These are phyloP conservation scores for Panagrolaimus sp. DNA, from an alignment of 1,140 invertebrate genomes.

Conservation along the genomic window DNA sequence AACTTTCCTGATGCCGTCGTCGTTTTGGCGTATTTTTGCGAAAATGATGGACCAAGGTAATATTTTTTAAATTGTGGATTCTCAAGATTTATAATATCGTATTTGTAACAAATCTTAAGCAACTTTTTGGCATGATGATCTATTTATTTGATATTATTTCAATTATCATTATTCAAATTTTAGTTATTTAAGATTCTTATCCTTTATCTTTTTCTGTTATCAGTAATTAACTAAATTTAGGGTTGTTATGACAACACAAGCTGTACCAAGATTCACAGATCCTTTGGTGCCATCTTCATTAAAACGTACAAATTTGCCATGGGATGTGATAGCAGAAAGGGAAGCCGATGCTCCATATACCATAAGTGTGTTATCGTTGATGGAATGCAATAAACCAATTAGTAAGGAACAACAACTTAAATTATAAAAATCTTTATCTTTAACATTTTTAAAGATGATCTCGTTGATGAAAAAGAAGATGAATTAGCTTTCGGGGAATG, in stretches of 20 bases:
- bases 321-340: not conserved
- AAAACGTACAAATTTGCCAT: too few relatives aligned
- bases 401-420: not conserved
- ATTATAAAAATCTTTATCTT: not conserved
- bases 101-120: too few relatives aligned
- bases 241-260: conserved; percentile 10
- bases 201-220: too few relatives aligned
- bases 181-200: too few relatives aligned
- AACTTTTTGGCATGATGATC: too few relatives aligned
- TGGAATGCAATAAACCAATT: not conserved
- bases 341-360: not conserved
- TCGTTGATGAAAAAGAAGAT: not conserved
- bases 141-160: too few relatives aligned
- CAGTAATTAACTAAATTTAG: too few relatives aligned
- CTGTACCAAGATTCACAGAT: not conserved
- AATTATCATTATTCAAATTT: too few relatives aligned
- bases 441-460: not conserved
- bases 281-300: too few relatives aligned
- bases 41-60: not conserved
- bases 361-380: not conserved
- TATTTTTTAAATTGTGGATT: too few relatives aligned
- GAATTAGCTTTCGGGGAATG: not conserved
- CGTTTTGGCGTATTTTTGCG: not conserved
- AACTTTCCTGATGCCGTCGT: conserved; percentile 14
- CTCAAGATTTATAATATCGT: too few relatives aligned